Percentiles rank a stretch among this genome's conserved stretches.
Evolutionary conservation across 2,888 invertebrate genomes (phyloP).

Genomic region (Aleiodes alternator): DNA sequence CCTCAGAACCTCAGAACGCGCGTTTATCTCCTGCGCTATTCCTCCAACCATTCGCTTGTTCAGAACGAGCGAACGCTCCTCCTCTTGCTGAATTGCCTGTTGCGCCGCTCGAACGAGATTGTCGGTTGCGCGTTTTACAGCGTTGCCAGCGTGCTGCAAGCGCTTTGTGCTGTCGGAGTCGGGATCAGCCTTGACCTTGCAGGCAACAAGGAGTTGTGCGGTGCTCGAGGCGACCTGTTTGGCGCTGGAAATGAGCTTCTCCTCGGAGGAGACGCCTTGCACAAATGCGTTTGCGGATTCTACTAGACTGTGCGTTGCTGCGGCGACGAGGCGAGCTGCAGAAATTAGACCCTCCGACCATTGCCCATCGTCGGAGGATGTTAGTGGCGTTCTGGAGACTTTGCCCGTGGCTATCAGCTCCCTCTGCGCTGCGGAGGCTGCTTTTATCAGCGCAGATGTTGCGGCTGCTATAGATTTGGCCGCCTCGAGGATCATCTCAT

Average conservation of each 20-base stretch:
- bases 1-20: constrained; percentile 91
- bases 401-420: constrained; percentile 95
- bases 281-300: constrained; percentile 98
- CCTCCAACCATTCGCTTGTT: constrained; percentile 97
- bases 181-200: constrained; percentile 98
- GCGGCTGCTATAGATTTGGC: constrained; percentile 98
- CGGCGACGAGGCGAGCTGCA: constrained; percentile 96
- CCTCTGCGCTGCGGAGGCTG: constrained; percentile 97
- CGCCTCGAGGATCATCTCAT: constrained; percentile 99
- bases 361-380: constrained; percentile 95
- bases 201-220: constrained; percentile 97
- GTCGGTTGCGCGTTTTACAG: constrained; percentile 98
- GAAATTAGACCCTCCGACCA: constrained; percentile 98
- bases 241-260: constrained; percentile 96
- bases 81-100: constrained; percentile 92
- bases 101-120: constrained; percentile 96
- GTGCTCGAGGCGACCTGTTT: constrained; percentile 98
- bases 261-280: constrained; percentile 93
- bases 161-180: constrained; percentile 95
- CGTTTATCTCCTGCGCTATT: constrained; percentile 96
- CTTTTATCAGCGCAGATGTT: constrained; percentile 96
- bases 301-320: constrained; percentile 97
- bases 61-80: constrained; percentile 92
- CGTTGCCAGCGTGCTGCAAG: constrained; percentile 94
- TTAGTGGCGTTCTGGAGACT: constrained; percentile 87